Evolutionary conservation across 2,888 invertebrate species (phyloP), one percentile per base, ranked within the genome.

Genomic region (Zaprionus bogoriensis): DNA sequence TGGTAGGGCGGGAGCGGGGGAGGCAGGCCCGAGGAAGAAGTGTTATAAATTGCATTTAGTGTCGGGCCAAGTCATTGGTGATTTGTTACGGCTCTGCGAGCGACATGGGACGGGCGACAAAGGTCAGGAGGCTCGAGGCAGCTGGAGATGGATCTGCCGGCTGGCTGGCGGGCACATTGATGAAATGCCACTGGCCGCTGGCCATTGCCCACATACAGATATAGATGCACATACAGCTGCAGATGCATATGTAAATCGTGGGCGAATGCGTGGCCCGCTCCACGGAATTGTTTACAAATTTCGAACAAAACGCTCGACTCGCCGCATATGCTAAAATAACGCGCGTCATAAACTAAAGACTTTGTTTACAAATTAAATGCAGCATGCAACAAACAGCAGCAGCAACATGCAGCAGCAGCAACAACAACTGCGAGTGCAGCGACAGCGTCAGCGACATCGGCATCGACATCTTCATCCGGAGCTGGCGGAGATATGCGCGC

Each of bases 301-400:
- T 86, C 62, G 60, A 63, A 80, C 83, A 77, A 84, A 86, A 70
- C 55, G 77, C 59, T 41, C 39, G 4, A n/a, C 72, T 67, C 65
- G 69, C 77, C 64, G 65, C 46, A 72, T 83, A 83, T 84, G 83
- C 83, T 84, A 86, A 84, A 84, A 86, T 80, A 74, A 68, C 66
- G 77, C 73, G 72, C 66, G 86, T 86, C 86, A 86, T 86, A 86
- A 86, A 86, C 87, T 86, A 86, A 86, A 86, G 87, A 86, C 86
- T 86, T 86, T 86, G 86, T 87, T 87, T 84, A 87, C 87, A 87
- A 86, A 86, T 86, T 86, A 87, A 86, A 87, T 86, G 82, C 86
- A 86, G 71, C 75, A 77, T 83, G 81, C 81, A 74, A 71, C 81
- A 79, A 66, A 75, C 82, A 57, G 67, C 78, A 77, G 74, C 74